These are phyloP conservation scores for Periparus ater DNA, from an alignment of 2,797 vertebrate genomes.

Conservation along the genomic window DNA sequence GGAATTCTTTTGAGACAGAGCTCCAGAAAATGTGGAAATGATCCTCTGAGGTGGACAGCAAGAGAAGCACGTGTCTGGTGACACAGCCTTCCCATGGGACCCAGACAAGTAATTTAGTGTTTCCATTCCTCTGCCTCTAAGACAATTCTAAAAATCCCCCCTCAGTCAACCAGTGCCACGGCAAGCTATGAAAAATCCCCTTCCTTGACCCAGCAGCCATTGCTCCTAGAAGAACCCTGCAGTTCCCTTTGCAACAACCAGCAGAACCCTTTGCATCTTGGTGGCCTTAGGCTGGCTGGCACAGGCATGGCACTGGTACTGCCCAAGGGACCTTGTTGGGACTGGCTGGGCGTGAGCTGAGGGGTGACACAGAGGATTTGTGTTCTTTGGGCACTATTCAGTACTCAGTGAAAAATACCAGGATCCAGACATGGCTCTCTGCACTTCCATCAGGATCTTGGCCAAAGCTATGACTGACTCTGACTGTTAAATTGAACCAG, in stretches of 20 bases:
- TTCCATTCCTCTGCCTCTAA: background rate
- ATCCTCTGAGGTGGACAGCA: background rate
- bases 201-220: background rate
- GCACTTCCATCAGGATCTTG: background rate
- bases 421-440: background rate
- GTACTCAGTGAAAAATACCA: rapidly evolving
- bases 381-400: background rate
- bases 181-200: background rate
- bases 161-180: background rate
- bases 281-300: too few relatives aligned
- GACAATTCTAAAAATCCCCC: background rate
- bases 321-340: background rate
- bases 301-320: background rate
- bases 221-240: background rate
- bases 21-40: background rate
- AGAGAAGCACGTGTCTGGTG: background rate
- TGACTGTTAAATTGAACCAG: background rate
- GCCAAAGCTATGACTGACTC: background rate
- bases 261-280: background rate
- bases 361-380: rapidly evolving
- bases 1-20: background rate
- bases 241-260: background rate
- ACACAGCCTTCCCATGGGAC: background rate
- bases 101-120: background rate
- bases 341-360: rapidly evolving